Evolutionary conservation across 2,113 vertebrate species (phyloP), one percentile per base, ranked within the genome.

Genomic region (Cyanoramphus novaezelandiae): DNA sequence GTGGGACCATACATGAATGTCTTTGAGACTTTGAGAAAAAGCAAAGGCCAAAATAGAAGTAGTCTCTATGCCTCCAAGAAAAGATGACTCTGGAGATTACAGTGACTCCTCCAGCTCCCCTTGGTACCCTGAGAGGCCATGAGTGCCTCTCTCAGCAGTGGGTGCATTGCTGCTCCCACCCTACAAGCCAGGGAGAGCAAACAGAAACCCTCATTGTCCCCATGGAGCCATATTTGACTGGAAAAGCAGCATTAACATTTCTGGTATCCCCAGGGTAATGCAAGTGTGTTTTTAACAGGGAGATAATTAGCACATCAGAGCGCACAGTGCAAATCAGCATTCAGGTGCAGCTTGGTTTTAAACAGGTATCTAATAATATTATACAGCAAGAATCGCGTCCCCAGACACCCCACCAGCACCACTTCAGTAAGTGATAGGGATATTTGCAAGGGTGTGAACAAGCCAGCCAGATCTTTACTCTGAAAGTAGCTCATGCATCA

Each of bases 281-380:
- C 37, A 50, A 75, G 69, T 14, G 6, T 88, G 44, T 59, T 86
- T 94, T 52, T 55, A 76, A 75, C 41, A 72, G 19, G 52, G 44
- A 88, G 93, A 91, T 71, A 84, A 82, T 93, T 71, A 92, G 69
- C 91, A 96, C 72, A 88, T 83, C 76, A 90, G 86, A 93, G 80
- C 1, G 2, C 46, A 46, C 11, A n/a, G 49, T 24, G 55, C 35
- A 83, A 83, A 91, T 86, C 27, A 78, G 27, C 80, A 78, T 78
- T 75, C 35, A 92, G 43, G 76, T 70, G 59, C 49, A 64, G 46
- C 47, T 63, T 62, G 21, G 50, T 90, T 92, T 83, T 52, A 64
- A 91, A 35, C 23, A 77, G 62, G 67, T 60, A 79, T 62, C 33
- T 35, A 79, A 7, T 10, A 80, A 68, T 25, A 21, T 55, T 37